Evolutionary conservation across 2,113 vertebrate species (phyloP), one percentile per base, ranked within the genome.

Genomic region (Pterocles orientalis): DNA sequence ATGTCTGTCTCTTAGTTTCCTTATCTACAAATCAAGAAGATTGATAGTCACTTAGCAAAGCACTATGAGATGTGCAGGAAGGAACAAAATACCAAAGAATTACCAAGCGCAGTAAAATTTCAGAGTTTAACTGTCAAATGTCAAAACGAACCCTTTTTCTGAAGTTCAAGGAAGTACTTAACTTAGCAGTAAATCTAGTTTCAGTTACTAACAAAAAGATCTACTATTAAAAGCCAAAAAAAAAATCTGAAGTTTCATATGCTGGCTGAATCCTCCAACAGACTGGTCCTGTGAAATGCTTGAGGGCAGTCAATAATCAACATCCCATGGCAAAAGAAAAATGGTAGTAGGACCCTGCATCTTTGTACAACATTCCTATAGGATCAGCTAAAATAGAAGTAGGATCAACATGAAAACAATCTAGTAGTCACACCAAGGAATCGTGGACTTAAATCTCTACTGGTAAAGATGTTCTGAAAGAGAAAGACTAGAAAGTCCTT

Each of bases 121-220:
- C 47, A 7, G 17, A 80, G 45, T 69, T 82, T 87, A 88, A 62
- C 47, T 53, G 26, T 75, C 57, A 78, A 77, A 64, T 54, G 18
- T 91, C 73, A 87, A 91, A 87, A 77, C 1, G 5, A 82, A 51
- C 20, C 12, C 50, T 84, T 82, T 95, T 79, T 45, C 58, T 66
- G 33, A 95, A 92, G 71, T 92, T 95, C 71, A 88, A 51, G 71
- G 43, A 85, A 47, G 26, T 60, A n/a, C 57, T 92, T 84, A 78
- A 88, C 66, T 76, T 96, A 48, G n/a, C 76, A 80, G 70, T 89
- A 92, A 92, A 69, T 91, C 31, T 69, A 76, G 45, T 51, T 91
- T 79, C 75, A 76, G 61, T 25, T 65, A 31, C 36, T 82, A 93
- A 88, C 28, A 83, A 60, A 90, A 81, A 77, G 17, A 36, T 47